phyloP scores from a whole-genome alignment of 2,797 vertebrate species.

The Micropoecilia bifurca region DNA sequence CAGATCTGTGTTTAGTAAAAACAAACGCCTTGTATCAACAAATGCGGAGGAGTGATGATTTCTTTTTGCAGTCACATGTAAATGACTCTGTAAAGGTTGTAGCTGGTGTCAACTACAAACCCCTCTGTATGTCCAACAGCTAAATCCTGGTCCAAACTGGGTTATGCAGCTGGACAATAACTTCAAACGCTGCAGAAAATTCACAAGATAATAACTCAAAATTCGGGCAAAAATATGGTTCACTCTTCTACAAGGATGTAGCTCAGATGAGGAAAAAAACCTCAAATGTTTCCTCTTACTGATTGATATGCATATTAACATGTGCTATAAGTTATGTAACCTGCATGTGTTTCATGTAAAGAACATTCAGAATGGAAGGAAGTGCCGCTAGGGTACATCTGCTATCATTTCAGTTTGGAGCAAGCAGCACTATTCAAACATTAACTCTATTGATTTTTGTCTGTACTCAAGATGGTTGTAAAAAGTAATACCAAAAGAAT shows the following conservation, averaged over 20 bases:
- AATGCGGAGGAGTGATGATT: neutral
- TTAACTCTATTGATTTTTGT: constrained; percentile 46
- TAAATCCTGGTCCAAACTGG: neutral
- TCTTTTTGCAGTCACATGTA: neutral
- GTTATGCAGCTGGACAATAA: neutral
- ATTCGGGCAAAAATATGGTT: neutral
- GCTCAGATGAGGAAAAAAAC: neutral
- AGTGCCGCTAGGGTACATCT: constrained; percentile 19
- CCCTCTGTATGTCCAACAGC: neutral
- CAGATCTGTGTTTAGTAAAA: neutral
- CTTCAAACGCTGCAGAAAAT: neutral
- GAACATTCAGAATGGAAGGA: constrained; percentile 11
- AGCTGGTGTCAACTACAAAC: neutral
- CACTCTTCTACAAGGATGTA: neutral
- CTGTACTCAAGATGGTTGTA: constrained; percentile 15
- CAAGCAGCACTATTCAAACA: constrained; percentile 35
- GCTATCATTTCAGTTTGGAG: constrained; percentile 13
- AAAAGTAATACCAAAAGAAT: constrained; percentile 12
- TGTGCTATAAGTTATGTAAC: neutral
- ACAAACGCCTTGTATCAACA: neutral
- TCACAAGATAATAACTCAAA: neutral
- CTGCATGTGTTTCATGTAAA: constrained; percentile 9
- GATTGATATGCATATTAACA: constrained; percentile 39
- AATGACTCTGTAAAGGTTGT: neutral
- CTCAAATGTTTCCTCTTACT: neutral